A percentile compares a stretch with the other conserved stretches of the same genome.
phyloP scores from a whole-genome alignment of 2,888 invertebrate genomes.

The Merodon equestris region DNA sequence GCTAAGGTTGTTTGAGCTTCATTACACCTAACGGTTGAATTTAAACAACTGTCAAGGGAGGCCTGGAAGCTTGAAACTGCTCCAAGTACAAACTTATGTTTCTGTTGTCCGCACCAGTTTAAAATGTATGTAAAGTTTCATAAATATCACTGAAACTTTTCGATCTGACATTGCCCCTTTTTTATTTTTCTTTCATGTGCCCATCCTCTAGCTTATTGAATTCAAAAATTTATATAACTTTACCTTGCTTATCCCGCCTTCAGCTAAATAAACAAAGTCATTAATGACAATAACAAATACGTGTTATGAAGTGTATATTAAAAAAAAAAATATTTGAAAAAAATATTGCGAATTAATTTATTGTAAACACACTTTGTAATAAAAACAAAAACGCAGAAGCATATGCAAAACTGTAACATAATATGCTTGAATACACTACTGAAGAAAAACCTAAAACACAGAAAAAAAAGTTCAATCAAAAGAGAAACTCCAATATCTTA shows the following conservation, averaged over 20 bases:
- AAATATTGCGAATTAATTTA: slow-evolving; percentile 35
- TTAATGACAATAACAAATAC: slow-evolving; percentile 61
- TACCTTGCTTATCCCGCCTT: slow-evolving; percentile 9
- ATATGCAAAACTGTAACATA: slow-evolving; percentile 68
- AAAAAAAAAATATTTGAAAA: slow-evolving; percentile 22
- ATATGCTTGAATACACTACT: slow-evolving; percentile 58
- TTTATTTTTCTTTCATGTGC: too few species aligned
- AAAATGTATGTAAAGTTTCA: too few species aligned
- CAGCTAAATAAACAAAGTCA: slow-evolving; percentile 57
- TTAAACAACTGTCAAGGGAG: too few species aligned
- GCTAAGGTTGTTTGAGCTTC: too few species aligned
- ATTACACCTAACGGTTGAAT: too few species aligned
- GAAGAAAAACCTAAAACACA: too few species aligned
- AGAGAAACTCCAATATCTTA: slow-evolving; percentile 62
- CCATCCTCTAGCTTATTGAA: too few species aligned
- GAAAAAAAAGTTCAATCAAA: slow-evolving; percentile 52
- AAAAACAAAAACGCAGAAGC: slow-evolving; percentile 20
- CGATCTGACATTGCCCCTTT: too few species aligned
- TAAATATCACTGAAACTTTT: too few species aligned
- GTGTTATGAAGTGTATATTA: slow-evolving; percentile 55
- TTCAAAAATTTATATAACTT: background rate
- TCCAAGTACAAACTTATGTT: too few species aligned
- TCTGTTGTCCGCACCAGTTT: too few species aligned
- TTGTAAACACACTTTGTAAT: slow-evolving; percentile 24
- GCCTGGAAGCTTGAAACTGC: too few species aligned